These are phyloP conservation scores for Poecile montanus DNA, from an alignment of 2,797 vertebrate genomes.

Conservation along the genomic window DNA sequence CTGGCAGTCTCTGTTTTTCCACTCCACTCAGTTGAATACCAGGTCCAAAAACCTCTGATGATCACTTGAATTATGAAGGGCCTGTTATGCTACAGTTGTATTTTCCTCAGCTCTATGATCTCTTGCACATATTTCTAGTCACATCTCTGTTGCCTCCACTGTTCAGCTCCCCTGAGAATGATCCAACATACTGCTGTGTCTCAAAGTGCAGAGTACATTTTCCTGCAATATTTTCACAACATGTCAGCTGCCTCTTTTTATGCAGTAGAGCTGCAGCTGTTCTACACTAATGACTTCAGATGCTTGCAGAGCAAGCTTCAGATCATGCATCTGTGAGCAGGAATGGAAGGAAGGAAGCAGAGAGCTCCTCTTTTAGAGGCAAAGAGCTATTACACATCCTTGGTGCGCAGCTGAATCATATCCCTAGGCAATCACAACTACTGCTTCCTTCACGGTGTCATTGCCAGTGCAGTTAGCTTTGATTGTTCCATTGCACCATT, in stretches of 20 bases:
- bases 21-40: background rate
- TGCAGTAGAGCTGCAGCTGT: background rate
- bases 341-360: slow-evolving; percentile 36
- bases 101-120: background rate
- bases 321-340: background rate
- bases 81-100: background rate
- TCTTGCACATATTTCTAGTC: background rate
- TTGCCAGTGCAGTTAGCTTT: background rate
- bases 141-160: background rate
- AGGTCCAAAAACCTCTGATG: background rate
- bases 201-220: background rate
- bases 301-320: background rate
- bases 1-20: background rate
- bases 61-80: background rate
- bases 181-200: background rate
- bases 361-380: slow-evolving; percentile 7
- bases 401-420: background rate
- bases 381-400: background rate
- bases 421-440: slow-evolving; percentile 19
- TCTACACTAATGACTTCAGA: background rate
- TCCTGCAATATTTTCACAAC: background rate
- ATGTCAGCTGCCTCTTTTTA: background rate
- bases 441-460: background rate
- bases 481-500: background rate
- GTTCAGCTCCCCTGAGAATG: background rate